A percentile compares a stretch with the other conserved stretches of the same genome.
Conservation (phyloP, 1,140 invertebrate genomes). For the Drosophila mayri region DNA sequence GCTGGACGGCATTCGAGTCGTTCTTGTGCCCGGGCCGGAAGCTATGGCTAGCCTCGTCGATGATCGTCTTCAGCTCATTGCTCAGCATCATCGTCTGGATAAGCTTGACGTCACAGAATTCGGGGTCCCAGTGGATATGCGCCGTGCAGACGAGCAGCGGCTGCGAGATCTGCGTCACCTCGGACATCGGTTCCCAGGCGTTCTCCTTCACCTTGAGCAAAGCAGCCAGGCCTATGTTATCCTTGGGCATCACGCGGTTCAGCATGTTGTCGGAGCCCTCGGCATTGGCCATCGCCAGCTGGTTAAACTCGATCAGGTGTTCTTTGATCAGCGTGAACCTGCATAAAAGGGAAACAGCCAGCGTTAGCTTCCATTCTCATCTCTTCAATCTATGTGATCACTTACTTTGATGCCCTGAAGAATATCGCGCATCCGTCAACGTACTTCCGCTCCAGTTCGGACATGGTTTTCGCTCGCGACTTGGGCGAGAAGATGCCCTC, state of each 20-base stretch:
- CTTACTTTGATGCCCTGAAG: slow-evolving; percentile 96
- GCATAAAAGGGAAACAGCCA: slow-evolving; percentile 33
- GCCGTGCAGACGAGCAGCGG: slow-evolving; percentile 98
- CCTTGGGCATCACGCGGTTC: slow-evolving; percentile 99
- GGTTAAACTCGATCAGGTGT: slow-evolving; percentile 98
- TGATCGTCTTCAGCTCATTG: slow-evolving; percentile 94
- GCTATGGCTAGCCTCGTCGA: slow-evolving; percentile 90
- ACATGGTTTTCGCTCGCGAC: slow-evolving; percentile 99
- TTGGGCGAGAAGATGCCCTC: slow-evolving; percentile 99
- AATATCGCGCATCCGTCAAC: slow-evolving; percentile 99
- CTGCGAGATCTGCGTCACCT: slow-evolving; percentile 91
- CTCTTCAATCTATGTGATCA: neutral
- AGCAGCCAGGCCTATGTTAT: slow-evolving; percentile 99
- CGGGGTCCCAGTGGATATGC: slow-evolving; percentile 99
- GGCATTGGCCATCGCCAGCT: slow-evolving; percentile 98
- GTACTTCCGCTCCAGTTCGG: slow-evolving; percentile 97
- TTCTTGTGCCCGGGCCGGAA: slow-evolving; percentile 88
- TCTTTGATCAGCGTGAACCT: slow-evolving; percentile 98
- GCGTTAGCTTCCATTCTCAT: neutral
- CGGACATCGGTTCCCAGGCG: slow-evolving; percentile 95
- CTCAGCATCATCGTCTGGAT: slow-evolving; percentile 99
- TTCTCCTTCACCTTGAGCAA: slow-evolving; percentile 96
- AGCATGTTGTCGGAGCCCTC: slow-evolving; percentile 99
- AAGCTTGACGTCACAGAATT: slow-evolving; percentile 99
- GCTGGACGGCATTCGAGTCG: slow-evolving; percentile 93